These are phyloP conservation scores for Bothrops jararaca DNA, from an alignment of 2,113 vertebrate species.

Conservation along the genomic window DNA sequence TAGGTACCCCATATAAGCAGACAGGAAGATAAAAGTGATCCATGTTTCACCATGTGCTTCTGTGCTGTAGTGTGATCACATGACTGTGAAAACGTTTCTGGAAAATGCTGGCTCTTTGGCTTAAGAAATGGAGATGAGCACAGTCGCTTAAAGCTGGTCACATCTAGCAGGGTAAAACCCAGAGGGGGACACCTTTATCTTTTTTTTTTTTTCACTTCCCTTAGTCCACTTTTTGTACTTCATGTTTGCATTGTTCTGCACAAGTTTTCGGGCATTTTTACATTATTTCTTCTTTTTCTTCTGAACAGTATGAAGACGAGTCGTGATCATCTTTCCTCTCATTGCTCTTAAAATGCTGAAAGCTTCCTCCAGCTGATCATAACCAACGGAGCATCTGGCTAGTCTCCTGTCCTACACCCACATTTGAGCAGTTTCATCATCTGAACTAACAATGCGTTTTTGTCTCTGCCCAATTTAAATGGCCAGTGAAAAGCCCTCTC, in stretches of 20 bases:
- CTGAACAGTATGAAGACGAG: neutral
- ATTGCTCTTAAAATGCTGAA: neutral
- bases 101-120: too few species aligned
- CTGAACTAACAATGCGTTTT: neutral
- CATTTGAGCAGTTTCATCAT: neutral
- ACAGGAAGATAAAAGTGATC: neutral
- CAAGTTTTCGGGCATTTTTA: neutral
- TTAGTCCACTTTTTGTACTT: neutral
- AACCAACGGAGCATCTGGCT: neutral
- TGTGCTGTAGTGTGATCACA: too few species aligned
- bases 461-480: neutral
- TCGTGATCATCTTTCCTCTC: neutral
- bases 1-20: neutral
- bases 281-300: neutral
- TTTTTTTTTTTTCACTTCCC: too few species aligned
- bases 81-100: too few species aligned
- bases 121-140: too few species aligned
- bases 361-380: neutral
- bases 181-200: too few species aligned
- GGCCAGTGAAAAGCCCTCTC: neutral
- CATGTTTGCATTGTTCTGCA: neutral
- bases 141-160: too few species aligned
- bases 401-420: neutral
- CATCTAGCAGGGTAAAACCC: too few species aligned
- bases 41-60: neutral